phyloP scores from a whole-genome alignment of 2,888 invertebrate genomes.

The Zaprionus obscuricornis region DNA sequence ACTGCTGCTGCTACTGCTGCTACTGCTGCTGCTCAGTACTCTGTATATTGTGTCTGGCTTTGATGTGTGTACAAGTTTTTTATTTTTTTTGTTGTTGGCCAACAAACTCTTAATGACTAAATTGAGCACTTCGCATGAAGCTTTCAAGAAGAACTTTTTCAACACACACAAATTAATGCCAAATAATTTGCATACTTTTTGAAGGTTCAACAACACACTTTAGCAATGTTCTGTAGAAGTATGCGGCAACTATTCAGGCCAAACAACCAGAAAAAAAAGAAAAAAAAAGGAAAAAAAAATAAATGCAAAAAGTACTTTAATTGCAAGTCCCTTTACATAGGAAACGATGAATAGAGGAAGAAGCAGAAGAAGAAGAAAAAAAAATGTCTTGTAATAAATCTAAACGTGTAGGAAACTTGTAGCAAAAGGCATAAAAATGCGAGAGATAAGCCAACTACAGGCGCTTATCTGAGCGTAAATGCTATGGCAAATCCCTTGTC shows the following conservation, averaged over 20 bases:
- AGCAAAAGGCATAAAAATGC: constrained; percentile 41
- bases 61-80: constrained; percentile 40
- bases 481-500: constrained; percentile 78
- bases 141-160: constrained; percentile 52
- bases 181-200: constrained; percentile 72
- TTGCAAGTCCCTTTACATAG: constrained; percentile 40
- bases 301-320: constrained; percentile 48
- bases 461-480: constrained; percentile 76
- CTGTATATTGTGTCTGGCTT: no score
- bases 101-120: constrained; percentile 58
- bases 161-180: constrained; percentile 53
- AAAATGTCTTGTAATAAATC: constrained; percentile 68
- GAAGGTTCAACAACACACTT: constrained; percentile 30
- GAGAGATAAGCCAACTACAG: constrained; percentile 76
- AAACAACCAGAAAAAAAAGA: neutral
- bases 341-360: neutral
- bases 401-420: constrained; percentile 30
- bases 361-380: constrained; percentile 15
- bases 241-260: constrained; percentile 58
- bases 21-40: no score
- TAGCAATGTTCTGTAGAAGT: constrained; percentile 35
- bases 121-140: constrained; percentile 58
- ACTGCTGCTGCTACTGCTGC: no score
- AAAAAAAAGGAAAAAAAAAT: constrained; percentile 11
- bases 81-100: no score